These are phyloP conservation scores for Oasisia sp. DNA, from an alignment of 2,888 invertebrate genomes.

Conservation along the genomic window DNA sequence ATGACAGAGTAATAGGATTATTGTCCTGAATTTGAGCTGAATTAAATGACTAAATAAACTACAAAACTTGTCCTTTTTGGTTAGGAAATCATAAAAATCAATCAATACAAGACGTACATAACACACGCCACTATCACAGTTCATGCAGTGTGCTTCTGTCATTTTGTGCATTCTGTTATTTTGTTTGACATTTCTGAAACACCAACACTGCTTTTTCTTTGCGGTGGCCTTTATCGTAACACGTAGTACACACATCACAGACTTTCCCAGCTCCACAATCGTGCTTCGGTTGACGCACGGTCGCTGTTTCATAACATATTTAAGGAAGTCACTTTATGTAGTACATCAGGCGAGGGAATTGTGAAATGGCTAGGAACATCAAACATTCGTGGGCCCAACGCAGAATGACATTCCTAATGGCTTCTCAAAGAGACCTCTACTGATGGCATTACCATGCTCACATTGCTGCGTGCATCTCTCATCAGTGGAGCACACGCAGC, in stretches of 20 bases:
- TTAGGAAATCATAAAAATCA: too few relatives aligned
- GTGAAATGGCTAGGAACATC: not conserved
- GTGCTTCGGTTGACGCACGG: not conserved
- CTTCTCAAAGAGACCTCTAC: not conserved
- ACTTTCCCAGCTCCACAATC: not conserved
- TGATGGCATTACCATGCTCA: not conserved
- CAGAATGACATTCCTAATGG: not conserved
- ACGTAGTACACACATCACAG: not conserved
- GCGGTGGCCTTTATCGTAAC: not conserved
- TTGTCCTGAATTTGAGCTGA: not conserved
- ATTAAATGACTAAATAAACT: too few relatives aligned
- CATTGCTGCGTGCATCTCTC: not conserved
- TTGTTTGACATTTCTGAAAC: not conserved
- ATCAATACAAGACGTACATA: too few relatives aligned
- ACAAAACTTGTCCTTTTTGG: too few relatives aligned
- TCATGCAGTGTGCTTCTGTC: too few relatives aligned
- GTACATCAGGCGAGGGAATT: not conserved
- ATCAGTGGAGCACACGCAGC: not conserved
- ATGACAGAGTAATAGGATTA: not conserved
- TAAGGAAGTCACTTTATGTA: not conserved
- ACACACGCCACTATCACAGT: too few relatives aligned
- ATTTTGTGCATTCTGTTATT: not conserved
- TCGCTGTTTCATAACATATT: not conserved
- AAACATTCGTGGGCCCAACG: not conserved
- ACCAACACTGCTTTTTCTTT: not conserved